phyloP scores from a whole-genome alignment of 2,888 invertebrate genomes.

The Yponomeuta evonymella region DNA sequence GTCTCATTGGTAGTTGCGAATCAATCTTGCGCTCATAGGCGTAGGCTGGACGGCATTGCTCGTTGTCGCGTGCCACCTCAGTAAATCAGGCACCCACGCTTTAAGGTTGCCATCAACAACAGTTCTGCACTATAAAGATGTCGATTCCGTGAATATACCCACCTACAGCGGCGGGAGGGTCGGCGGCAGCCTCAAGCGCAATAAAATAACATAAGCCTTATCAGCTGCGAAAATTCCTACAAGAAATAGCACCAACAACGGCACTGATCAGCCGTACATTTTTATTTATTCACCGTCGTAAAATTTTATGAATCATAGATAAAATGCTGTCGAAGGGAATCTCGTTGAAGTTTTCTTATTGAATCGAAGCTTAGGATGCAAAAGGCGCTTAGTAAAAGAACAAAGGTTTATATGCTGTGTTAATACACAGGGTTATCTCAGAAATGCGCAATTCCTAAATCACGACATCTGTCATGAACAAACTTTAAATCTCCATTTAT shows the following conservation, averaged over 20 bases:
- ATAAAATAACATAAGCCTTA: slow-evolving; percentile 49
- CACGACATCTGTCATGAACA: too few relatives aligned
- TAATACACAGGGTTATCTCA: too few relatives aligned
- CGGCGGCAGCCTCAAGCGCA: slow-evolving; percentile 40
- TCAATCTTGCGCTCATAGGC: slow-evolving; percentile 12
- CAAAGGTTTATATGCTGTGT: neutral
- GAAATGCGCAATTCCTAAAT: too few relatives aligned
- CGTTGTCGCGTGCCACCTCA: slow-evolving; percentile 21
- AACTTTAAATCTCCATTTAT: too few relatives aligned
- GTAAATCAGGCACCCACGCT: slow-evolving; percentile 64
- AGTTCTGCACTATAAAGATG: slow-evolving; percentile 29
- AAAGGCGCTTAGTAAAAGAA: neutral
- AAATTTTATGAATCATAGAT: slow-evolving; percentile 12
- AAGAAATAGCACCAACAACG: slow-evolving; percentile 6
- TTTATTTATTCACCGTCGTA: neutral
- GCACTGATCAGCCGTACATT: neutral
- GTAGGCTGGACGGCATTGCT: slow-evolving; percentile 19
- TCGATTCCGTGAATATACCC: slow-evolving; percentile 23
- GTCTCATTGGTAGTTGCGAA: neutral
- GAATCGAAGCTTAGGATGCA: neutral
- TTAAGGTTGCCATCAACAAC: slow-evolving; percentile 32
- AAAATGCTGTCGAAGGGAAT: neutral
- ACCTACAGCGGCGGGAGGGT: slow-evolving; percentile 24
- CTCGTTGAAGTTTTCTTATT: neutral
- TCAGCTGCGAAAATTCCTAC: slow-evolving; percentile 28